Evolutionary conservation across 2,888 invertebrate species (phyloP).

Genomic region (Pseudococcus viburni): DNA sequence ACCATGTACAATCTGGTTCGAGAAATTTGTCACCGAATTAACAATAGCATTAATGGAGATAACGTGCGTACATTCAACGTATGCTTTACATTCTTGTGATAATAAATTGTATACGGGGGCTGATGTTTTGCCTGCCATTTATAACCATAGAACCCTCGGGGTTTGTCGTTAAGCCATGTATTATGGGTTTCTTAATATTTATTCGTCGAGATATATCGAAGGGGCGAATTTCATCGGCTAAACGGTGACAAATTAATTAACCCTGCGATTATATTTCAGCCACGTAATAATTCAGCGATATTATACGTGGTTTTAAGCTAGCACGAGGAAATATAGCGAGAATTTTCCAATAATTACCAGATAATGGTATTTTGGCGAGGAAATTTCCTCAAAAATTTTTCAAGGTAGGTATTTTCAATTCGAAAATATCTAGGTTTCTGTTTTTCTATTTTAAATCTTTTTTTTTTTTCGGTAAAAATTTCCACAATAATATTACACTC

Average conservation of each 20-base stretch:
- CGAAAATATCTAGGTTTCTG: no score
- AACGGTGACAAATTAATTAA: slow-evolving; percentile 35
- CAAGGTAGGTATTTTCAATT: not conserved
- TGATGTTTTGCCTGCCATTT: slow-evolving; percentile 41
- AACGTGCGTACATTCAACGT: slow-evolving; percentile 48
- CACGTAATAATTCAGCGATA: not conserved
- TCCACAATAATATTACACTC: not conserved
- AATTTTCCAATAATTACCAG: not conserved
- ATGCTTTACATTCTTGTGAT: slow-evolving; percentile 52
- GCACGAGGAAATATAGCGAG: not conserved
- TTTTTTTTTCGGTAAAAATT: not conserved
- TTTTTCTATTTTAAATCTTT: not conserved
- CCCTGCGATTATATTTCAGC: slow-evolving; percentile 1
- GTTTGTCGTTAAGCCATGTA: slow-evolving; percentile 50
- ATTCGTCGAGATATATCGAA: slow-evolving; percentile 37
- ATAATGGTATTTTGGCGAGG: not conserved
- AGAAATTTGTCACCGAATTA: slow-evolving; percentile 52
- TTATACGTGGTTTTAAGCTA: no score
- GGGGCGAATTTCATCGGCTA: not conserved
- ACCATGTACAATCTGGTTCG: slow-evolving; percentile 39
- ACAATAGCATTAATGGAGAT: slow-evolving; percentile 52
- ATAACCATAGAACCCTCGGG: slow-evolving; percentile 47
- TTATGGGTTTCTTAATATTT: slow-evolving; percentile 41
- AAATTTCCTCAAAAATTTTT: not conserved
- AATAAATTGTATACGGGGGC: slow-evolving; percentile 29